Percentiles rank a stretch among this genome's conserved stretches.
These are phyloP conservation scores for Lapara coniferarum DNA, from an alignment of 2,888 invertebrate species.

Conservation along the genomic window DNA sequence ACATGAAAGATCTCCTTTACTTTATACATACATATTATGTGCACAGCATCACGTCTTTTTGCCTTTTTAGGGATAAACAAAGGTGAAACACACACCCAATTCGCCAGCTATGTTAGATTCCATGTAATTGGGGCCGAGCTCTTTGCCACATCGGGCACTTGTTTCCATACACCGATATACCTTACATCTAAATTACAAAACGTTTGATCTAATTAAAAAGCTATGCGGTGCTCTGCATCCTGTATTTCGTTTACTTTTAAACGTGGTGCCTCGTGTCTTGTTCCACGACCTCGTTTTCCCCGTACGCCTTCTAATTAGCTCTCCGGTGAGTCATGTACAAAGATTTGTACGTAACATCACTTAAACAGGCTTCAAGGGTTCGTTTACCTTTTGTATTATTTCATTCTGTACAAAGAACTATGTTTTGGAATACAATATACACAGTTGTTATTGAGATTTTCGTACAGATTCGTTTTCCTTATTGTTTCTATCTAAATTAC, in stretches of 20 bases:
- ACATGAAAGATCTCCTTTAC: neutral
- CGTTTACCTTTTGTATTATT: slow-evolving; percentile 13
- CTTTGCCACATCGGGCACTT: too few relatives aligned
- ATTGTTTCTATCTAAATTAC: neutral
- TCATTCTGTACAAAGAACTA: neutral
- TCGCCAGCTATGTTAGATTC: too few relatives aligned
- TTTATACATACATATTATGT: neutral
- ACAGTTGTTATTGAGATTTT: neutral
- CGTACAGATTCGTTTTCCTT: neutral
- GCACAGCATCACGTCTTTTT: too few relatives aligned
- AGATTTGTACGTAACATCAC: slow-evolving; percentile 23
- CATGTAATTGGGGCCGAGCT: too few relatives aligned
- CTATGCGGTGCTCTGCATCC: slow-evolving; percentile 34
- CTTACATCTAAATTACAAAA: slow-evolving; percentile 33
- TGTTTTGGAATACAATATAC: neutral
- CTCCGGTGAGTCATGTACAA: slow-evolving; percentile 21
- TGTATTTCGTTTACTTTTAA: slow-evolving; percentile 22
- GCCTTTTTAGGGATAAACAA: too few relatives aligned
- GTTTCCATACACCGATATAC: neutral
- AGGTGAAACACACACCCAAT: too few relatives aligned
- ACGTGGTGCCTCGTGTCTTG: slow-evolving; percentile 16
- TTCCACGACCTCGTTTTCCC: slow-evolving; percentile 27
- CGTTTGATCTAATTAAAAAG: slow-evolving; percentile 50
- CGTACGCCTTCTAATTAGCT: slow-evolving; percentile 18
- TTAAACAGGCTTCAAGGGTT: slow-evolving; percentile 16